These are phyloP conservation scores for Hipposideros larvatus DNA, from an alignment of 2,797 vertebrate genomes.

Conservation along the genomic window DNA sequence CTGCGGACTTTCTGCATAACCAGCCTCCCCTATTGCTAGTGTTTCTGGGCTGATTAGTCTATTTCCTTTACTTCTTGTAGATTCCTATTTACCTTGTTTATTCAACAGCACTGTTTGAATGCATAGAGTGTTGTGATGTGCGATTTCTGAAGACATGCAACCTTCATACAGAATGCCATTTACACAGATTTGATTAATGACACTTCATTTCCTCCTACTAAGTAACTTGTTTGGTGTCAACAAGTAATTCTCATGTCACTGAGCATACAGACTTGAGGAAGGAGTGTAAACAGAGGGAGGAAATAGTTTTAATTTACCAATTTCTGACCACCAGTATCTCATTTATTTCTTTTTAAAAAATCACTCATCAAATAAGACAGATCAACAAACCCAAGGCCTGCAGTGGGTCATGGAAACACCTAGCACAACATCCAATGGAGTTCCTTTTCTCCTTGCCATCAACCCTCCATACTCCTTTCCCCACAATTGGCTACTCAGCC, in stretches of 20 bases:
- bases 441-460: not conserved
- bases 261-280: slow-evolving; percentile 14
- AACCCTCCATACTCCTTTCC: not conserved
- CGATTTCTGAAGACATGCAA: not conserved
- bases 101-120: slow-evolving; percentile 37
- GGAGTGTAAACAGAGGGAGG: slow-evolving; percentile 5
- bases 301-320: slow-evolving; percentile 53
- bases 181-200: slow-evolving; percentile 65
- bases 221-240: slow-evolving; percentile 56
- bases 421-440: not conserved
- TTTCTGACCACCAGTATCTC: not conserved
- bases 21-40: not conserved
- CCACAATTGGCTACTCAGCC: not conserved
- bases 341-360: slow-evolving; percentile 14
- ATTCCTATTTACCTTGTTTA: not conserved
- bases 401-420: not conserved
- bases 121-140: not conserved
- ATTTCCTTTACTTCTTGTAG: not conserved
- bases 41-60: not conserved
- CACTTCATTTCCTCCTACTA: slow-evolving; percentile 60
- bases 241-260: slow-evolving; percentile 44
- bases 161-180: slow-evolving; percentile 63
- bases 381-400: not conserved
- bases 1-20: not conserved
- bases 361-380: not conserved